Evolutionary conservation across 2,113 vertebrate species (phyloP).

Genomic region (Chamaea fasciata): DNA sequence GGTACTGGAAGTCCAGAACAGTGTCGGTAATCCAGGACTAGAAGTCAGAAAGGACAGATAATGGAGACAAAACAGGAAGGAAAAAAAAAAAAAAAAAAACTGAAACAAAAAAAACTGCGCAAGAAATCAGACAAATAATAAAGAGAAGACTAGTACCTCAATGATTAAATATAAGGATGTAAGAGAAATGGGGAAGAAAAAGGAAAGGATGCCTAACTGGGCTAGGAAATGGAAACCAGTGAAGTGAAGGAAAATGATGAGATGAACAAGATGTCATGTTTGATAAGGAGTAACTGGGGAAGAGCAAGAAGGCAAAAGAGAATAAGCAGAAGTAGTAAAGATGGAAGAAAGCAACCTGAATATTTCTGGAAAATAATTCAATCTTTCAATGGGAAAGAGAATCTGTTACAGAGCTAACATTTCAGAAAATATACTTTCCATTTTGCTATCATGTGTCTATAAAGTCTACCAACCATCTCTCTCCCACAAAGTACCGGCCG

Average conservation of each 20-base stretch:
- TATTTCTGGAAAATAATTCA: background rate
- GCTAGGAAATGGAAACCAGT: background rate
- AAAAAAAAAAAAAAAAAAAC: background rate
- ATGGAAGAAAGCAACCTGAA: background rate
- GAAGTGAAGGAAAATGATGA: background rate
- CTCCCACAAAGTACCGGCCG: background rate
- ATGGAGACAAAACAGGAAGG: background rate
- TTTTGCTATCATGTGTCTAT: background rate
- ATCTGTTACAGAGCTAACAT: background rate
- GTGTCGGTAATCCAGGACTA: background rate
- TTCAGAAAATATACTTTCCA: background rate
- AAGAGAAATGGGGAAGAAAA: background rate
- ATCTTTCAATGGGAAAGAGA: background rate
- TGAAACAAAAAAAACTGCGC: too few relatives aligned
- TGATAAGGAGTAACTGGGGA: background rate
- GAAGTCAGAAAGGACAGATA: background rate
- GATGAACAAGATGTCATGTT: background rate
- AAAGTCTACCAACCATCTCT: background rate
- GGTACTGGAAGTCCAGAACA: background rate
- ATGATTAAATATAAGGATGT: background rate
- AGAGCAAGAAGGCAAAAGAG: background rate
- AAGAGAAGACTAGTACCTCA: background rate
- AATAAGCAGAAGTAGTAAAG: background rate
- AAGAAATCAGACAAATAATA: background rate
- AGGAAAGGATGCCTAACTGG: background rate